These are phyloP conservation scores for Neolamprologus multifasciatus DNA, from an alignment of 2,797 vertebrate genomes.

Conservation along the genomic window DNA sequence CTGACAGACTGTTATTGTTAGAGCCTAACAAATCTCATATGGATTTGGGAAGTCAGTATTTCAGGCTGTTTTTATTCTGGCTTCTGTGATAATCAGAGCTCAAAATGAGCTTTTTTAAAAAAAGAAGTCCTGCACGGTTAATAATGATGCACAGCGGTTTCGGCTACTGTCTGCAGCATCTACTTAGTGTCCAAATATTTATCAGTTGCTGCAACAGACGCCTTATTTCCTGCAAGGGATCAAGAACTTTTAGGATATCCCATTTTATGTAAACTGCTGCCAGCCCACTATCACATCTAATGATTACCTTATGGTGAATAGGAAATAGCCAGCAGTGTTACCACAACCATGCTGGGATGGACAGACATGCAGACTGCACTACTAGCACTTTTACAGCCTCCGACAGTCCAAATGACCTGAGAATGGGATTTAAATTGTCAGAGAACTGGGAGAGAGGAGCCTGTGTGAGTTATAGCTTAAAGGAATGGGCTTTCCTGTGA, in stretches of 20 bases:
- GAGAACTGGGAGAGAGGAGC: conserved; percentile 18
- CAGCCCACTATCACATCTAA: conserved; percentile 58
- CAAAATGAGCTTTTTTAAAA: neutral
- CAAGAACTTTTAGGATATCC: conserved; percentile 50
- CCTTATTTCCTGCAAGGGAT: conserved; percentile 20
- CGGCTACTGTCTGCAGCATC: neutral
- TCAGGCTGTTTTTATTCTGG: neutral
- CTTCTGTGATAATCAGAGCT: neutral
- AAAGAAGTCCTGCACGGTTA: neutral
- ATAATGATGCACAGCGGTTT: neutral
- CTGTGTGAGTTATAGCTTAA: conserved; percentile 30
- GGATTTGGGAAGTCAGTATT: neutral
- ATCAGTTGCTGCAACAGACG: conserved; percentile 13
- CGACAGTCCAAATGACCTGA: conserved; percentile 49
- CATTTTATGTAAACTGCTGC: conserved; percentile 38
- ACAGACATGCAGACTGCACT: conserved; percentile 55
- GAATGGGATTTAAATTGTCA: conserved; percentile 45
- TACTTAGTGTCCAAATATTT: neutral
- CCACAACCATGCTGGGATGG: conserved; percentile 49
- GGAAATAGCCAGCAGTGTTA: conserved; percentile 56
- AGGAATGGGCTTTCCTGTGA: conserved; percentile 9
- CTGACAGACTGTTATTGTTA: conserved; percentile 30
- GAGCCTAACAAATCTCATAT: conserved; percentile 19
- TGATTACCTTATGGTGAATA: conserved; percentile 65
- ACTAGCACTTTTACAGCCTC: conserved; percentile 54